Evolutionary conservation across 2,113 vertebrate genomes (phyloP).

Genomic region (Thermophis baileyi): DNA sequence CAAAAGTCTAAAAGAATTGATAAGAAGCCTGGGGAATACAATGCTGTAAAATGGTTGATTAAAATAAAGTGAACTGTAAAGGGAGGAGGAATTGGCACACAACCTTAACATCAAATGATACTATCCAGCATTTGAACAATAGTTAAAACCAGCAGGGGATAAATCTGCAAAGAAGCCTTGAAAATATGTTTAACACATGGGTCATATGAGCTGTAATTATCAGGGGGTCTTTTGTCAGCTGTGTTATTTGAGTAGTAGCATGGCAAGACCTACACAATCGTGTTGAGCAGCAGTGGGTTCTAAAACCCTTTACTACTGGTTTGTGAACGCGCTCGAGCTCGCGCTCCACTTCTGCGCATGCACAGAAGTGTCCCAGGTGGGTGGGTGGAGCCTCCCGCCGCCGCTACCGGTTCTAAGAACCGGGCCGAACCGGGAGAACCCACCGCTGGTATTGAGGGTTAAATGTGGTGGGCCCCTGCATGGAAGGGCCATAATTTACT

Average conservation of each 20-base stretch:
- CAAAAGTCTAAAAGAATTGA: constrained; percentile 15
- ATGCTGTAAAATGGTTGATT: neutral
- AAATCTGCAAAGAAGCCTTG: neutral
- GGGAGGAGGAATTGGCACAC: neutral
- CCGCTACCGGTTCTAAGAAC: no score
- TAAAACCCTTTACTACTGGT: no score
- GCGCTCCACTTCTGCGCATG: no score
- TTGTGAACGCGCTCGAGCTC: no score
- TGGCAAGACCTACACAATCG: neutral
- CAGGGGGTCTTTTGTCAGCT: neutral
- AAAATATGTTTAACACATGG: neutral
- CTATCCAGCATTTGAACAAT: neutral
- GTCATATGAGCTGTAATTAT: neutral
- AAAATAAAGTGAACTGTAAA: constrained; percentile 1
- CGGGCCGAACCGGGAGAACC: no score
- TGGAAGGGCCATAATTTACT: neutral
- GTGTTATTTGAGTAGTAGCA: neutral
- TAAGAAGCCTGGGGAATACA: constrained; percentile 2
- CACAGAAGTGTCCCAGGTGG: no score
- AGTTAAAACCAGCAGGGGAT: neutral
- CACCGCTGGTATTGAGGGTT: neutral
- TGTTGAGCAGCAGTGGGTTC: no score
- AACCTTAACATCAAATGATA: neutral
- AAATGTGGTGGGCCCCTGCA: neutral
- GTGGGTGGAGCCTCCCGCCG: no score